phyloP scores from a whole-genome alignment of 2,113 vertebrate species.

The Odobenus rosmarus region DNA sequence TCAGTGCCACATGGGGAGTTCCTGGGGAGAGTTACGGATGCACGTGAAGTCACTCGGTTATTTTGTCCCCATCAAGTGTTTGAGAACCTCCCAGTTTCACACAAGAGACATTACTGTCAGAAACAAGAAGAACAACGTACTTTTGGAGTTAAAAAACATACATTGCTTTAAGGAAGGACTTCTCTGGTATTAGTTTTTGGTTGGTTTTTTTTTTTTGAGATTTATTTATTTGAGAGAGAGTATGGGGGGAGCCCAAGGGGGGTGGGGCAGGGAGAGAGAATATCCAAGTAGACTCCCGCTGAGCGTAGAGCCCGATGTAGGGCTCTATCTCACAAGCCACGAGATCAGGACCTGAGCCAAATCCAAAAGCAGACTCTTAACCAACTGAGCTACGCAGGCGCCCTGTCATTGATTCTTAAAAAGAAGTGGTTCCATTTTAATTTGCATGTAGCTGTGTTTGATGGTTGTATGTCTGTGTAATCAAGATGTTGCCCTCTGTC shows the following conservation, averaged over 20 bases:
- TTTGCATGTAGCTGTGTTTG: neutral
- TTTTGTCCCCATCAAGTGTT: neutral
- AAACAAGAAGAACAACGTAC: neutral
- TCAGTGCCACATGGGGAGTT: neutral
- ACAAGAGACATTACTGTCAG: neutral
- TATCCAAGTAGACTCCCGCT: neutral
- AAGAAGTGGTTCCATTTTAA: neutral
- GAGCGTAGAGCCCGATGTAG: neutral
- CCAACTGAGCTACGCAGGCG: neutral
- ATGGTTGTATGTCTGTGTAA: neutral
- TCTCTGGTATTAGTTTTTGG: neutral
- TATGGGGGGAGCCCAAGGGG: too few species aligned
- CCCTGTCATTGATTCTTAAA: neutral
- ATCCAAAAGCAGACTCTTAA: neutral
- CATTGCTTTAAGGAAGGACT: neutral
- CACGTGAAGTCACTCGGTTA: rapidly evolving
- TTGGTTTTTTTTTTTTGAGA: neutral
- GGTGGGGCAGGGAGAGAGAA: neutral
- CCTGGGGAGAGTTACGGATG: rapidly evolving
- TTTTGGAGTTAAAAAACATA: neutral
- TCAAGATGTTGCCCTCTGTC: neutral
- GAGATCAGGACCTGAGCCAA: neutral
- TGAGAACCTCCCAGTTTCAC: neutral
- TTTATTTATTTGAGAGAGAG: neutral
- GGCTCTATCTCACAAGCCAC: neutral